Evolutionary conservation across 53 echinoderm and acorn worm species (phyloP).

Genomic region (Hippasteria phrygiana): DNA sequence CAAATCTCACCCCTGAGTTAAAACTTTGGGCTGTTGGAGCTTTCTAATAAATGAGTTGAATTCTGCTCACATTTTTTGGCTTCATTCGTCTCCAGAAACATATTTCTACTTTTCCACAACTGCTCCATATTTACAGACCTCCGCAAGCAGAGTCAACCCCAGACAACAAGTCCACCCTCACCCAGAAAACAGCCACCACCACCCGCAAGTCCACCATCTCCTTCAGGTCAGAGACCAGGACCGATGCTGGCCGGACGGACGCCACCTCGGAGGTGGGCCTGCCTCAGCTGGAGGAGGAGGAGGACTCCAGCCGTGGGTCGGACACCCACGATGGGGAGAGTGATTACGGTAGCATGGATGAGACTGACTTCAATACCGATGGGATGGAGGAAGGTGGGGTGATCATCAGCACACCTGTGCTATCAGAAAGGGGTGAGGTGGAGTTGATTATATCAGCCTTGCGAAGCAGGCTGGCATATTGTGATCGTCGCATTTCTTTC

Average conservation of each 20-base stretch:
- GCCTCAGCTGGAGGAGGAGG: conserved; percentile 19
- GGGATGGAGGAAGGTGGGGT: background rate
- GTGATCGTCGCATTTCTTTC: too few relatives aligned
- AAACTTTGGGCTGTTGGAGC: too few relatives aligned
- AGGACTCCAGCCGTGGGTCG: conserved; percentile 1
- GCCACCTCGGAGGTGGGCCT: conserved; percentile 42
- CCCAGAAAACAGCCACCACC: conserved; percentile 34
- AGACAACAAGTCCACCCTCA: background rate
- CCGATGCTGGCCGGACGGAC: conserved; percentile 2
- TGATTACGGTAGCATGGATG: conserved; percentile 62
- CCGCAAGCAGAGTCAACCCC: background rate
- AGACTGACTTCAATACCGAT: conserved; percentile 32
- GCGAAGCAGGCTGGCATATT: too few relatives aligned
- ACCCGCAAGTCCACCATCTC: conserved; percentile 34
- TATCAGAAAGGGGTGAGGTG: conserved; percentile 41
- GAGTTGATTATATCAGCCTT: background rate
- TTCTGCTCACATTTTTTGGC: too few relatives aligned
- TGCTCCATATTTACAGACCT: background rate
- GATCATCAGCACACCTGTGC: conserved; percentile 22
- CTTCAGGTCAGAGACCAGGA: conserved; percentile 9
- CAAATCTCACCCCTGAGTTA: too few relatives aligned
- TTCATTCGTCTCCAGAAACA: too few relatives aligned
- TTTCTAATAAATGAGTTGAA: too few relatives aligned
- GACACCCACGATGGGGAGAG: conserved; percentile 42
- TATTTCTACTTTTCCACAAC: background rate